A percentile compares a stretch with the other conserved stretches of the same genome.
phyloP scores from a whole-genome alignment of 2,113 vertebrate genomes.

The Plestiodon gilberti region DNA sequence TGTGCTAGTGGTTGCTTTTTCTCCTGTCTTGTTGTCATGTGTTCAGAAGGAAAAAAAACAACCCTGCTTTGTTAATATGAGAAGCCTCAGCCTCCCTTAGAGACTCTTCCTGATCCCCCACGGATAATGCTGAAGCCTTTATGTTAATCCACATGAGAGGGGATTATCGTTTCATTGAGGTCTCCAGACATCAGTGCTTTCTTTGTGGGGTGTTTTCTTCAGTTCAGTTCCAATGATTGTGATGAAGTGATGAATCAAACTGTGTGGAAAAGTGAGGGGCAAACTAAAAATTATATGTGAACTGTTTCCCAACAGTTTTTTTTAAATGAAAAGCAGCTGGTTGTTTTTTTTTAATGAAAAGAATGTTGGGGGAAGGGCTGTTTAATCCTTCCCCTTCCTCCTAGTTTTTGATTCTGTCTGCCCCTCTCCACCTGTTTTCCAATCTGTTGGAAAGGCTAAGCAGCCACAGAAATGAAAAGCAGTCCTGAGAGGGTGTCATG shows the following conservation, averaged over 20 bases:
- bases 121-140: neutral
- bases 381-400: too few species aligned
- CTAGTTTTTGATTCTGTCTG: too few species aligned
- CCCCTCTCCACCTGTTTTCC: too few species aligned
- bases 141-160: neutral
- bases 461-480: too few species aligned
- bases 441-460: too few species aligned
- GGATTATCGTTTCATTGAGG: neutral
- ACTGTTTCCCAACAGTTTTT: neutral
- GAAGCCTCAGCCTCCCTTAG: neutral
- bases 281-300: neutral
- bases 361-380: too few species aligned
- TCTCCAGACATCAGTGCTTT: neutral
- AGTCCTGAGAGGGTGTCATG: too few species aligned
- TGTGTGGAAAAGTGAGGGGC: too few species aligned
- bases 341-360: too few species aligned
- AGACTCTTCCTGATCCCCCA: neutral
- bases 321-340: neutral
- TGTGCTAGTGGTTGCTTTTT: too few species aligned
- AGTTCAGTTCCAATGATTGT: neutral
- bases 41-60: neutral
- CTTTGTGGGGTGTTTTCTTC: too few species aligned
- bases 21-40: neutral
- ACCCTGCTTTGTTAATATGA: neutral
- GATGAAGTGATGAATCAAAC: neutral